Evolutionary conservation across 2,888 invertebrate species (phyloP), one percentile per base, ranked within the genome.

Genomic region (Aquatica leii): DNA sequence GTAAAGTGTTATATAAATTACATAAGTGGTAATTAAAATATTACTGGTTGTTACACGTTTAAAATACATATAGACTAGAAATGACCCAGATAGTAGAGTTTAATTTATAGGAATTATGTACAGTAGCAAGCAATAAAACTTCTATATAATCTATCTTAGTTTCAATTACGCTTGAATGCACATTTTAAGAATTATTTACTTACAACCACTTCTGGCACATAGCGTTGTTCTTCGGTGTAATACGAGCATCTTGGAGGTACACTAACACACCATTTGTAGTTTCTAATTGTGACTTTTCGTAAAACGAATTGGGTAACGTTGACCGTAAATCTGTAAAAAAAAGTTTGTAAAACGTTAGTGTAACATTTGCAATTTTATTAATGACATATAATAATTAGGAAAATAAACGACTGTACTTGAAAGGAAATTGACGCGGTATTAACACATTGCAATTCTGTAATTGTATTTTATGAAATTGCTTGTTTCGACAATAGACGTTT

Each of bases 171-270:
- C 4, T 4, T 24, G 24, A 24, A 24, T 24, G 24, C n/a, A n/a
- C n/a, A n/a, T n/a, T n/a, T n/a, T n/a, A n/a, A n/a, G n/a, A n/a
- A n/a, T n/a, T n/a, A n/a, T n/a, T 24, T 24, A 49, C 84, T 84
- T 80, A 92, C 93, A 85, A 90, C 88, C 63, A 87, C 84, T 75
- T 87, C 86, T 74, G 89, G 88, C 65, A 88, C 86, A 74, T 90
- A 88, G 69, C 89, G 86, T 84, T 87, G 85, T 80, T 88, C 89
- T 9, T 87, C 88, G 74, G 84, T 88, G 79, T 89, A 91, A 74
- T 85, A 86, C 46, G 91, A 89, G 77, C 94, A 94, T 66, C 92
- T 83, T n/a, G 93, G 93, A 4, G 93, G 93, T 74, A 93, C 85
- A 65, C 89, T 86, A 74, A 91, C 81, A 75, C 94, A 94, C 92